Percentiles rank a stretch among this genome's conserved stretches.
Conservation (phyloP, 2,888 invertebrate species). For the Drosophila meridionalis region DNA sequence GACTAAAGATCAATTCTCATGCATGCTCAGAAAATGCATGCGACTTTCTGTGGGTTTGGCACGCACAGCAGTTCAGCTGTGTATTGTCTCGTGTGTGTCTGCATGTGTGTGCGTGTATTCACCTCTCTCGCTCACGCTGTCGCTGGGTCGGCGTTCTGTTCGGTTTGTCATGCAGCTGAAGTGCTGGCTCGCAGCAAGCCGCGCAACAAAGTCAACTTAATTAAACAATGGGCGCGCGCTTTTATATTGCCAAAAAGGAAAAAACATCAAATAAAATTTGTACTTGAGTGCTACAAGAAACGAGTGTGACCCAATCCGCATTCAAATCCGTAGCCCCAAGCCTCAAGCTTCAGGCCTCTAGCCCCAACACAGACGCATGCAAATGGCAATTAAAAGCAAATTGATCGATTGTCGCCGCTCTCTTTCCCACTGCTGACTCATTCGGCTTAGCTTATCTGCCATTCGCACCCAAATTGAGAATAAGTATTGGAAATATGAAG, state of each 20-base stretch:
- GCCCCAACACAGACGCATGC: conserved; percentile 57
- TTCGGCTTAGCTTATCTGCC: conserved; percentile 49
- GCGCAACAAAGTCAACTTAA: conserved; percentile 61
- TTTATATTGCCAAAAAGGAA: conserved; percentile 56
- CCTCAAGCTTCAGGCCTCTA: conserved; percentile 17
- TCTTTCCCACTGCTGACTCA: conserved; percentile 58
- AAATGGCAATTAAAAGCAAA: conserved; percentile 73
- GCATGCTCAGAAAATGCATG: conserved; percentile 20
- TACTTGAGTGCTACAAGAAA: conserved; percentile 36
- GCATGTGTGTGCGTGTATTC: neutral
- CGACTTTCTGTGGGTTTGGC: conserved; percentile 16
- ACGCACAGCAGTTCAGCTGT: conserved; percentile 37
- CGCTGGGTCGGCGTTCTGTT: conserved; percentile 43
- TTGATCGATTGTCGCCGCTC: conserved; percentile 62
- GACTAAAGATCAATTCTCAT: conserved; percentile 1
- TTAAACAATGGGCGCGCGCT: conserved; percentile 63
- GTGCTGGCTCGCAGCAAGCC: conserved; percentile 44
- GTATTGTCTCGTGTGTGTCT: conserved; percentile 37
- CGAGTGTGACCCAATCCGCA: conserved; percentile 59
- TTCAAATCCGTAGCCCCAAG: conserved; percentile 3
- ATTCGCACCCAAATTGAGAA: conserved; percentile 35
- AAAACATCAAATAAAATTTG: conserved; percentile 29
- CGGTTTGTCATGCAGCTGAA: conserved; percentile 57
- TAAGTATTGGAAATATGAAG: conserved; percentile 32
- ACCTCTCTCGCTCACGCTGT: conserved; percentile 6